These are phyloP conservation scores for Netelia inedita DNA, from an alignment of 2,888 invertebrate species.

Conservation along the genomic window DNA sequence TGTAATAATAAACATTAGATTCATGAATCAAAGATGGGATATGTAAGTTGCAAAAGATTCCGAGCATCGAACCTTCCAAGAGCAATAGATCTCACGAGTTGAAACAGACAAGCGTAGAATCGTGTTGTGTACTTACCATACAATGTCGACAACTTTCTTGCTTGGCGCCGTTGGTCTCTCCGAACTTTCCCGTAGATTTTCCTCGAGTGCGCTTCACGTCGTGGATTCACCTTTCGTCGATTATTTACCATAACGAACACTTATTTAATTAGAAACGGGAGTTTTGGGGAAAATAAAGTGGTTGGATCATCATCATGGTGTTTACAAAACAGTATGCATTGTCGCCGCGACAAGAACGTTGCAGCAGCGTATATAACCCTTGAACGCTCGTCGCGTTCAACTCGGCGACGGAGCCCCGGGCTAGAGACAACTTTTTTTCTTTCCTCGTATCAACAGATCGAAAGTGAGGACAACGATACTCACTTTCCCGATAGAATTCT, in stretches of 20 bases:
- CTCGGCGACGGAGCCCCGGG: neutral
- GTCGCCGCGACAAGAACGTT: neutral
- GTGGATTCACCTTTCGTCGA: neutral
- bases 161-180: slow-evolving; percentile 17
- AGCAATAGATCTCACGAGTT: neutral
- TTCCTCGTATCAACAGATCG: neutral
- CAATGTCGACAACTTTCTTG: slow-evolving; percentile 42
- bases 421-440: slow-evolving; percentile 1
- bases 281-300: slow-evolving; percentile 21
- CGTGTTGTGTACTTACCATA: slow-evolving; percentile 22
- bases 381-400: neutral
- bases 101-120: neutral
- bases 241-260: slow-evolving; percentile 3
- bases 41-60: neutral
- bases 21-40: neutral
- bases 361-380: slow-evolving; percentile 2
- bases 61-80: slow-evolving; percentile 22
- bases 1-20: neutral
- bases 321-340: neutral
- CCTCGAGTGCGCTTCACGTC: neutral
- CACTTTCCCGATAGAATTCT: slow-evolving; percentile 54
- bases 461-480: slow-evolving; percentile 34
- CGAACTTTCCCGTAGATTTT: slow-evolving; percentile 4
- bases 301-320: neutral
- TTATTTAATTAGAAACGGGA: slow-evolving; percentile 23